Base-by-base conservation (phyloP, 2,113 vertebrate genomes). In the Hippopotamus amphibius region DNA sequence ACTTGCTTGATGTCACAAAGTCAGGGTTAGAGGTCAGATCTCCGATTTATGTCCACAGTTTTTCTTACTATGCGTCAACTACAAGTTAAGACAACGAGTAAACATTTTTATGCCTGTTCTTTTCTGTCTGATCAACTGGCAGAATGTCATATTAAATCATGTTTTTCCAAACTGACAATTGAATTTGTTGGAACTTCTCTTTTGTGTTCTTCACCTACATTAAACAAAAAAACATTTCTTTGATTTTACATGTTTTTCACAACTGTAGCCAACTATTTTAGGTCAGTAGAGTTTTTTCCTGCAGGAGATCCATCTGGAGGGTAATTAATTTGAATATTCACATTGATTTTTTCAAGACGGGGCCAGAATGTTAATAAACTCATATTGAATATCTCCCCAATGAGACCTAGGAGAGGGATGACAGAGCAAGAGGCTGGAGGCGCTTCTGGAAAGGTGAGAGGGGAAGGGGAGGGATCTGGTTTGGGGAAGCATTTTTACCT, bases 281-380 rank as follows among this genome's bases (percentile, higher is more conserved):
- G 22, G 16, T 76, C 30, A 76, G 63, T 24, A 30, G 37, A 19
- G 7, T 33, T 83, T 61, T 63, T 59, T 50, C 5, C 26, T 63
- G 55, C 28, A 87, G 55, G 50, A 50, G 82, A 69, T 53, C n/a
- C 48, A 66, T 46, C 28, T 53, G 37, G 43, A 50, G n/a, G 13
- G 46, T 63, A 68, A 84, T 74, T 83, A n/a, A 83, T 69, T 48
- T 92, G 74, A 93, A 94, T 48, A 66, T 16, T 81, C 68, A 79
- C 21, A 88, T 88, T 77, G 74, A 46, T 50, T 41, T 74, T 24
- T 94, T 97, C 33, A 57, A 33, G 65, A 83, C 5, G 61, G 74
- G 50, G 57, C 43, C 57, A 48, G 80, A 81, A 63, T 93, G 63
- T 87, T 87, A 96, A 90, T 57, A 80, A 85, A 81, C 88, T 65